These are phyloP conservation scores for Agonum fuliginosum DNA, from an alignment of 2,888 invertebrate species.

Conservation along the genomic window DNA sequence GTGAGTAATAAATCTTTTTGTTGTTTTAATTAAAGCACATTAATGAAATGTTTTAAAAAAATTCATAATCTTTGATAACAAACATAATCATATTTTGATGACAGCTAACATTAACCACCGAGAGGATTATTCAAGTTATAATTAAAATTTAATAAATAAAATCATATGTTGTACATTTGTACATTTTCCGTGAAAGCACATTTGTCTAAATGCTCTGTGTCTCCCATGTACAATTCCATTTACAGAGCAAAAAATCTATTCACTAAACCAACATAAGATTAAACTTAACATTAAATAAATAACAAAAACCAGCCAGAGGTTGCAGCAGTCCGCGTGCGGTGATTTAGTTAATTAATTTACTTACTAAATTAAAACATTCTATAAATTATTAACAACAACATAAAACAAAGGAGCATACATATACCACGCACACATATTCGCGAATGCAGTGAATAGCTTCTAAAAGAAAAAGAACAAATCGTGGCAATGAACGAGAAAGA, in stretches of 20 bases:
- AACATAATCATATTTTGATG: too few species aligned
- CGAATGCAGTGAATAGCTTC: constrained; percentile 21
- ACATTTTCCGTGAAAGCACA: too few species aligned
- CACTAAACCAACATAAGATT: constrained; percentile 34
- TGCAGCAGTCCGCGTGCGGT: constrained; percentile 23
- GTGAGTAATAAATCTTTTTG: too few species aligned
- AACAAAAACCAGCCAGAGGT: constrained; percentile 12
- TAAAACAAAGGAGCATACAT: constrained; percentile 37
- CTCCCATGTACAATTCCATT: constrained; percentile 16
- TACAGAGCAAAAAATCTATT: not conserved
- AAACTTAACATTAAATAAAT: constrained; percentile 28
- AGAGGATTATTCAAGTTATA: too few species aligned
- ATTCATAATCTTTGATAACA: too few species aligned
- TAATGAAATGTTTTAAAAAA: too few species aligned
- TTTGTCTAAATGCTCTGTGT: too few species aligned
- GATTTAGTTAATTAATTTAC: constrained; percentile 50
- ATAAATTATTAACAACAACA: constrained; percentile 51
- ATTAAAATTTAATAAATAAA: too few species aligned
- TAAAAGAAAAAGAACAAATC: constrained; percentile 41
- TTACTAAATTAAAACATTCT: constrained; percentile 51
- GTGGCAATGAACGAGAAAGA: constrained; percentile 42
- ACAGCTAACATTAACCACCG: too few species aligned
- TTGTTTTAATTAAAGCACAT: too few species aligned
- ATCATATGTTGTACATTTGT: too few species aligned
- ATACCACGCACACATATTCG: constrained; percentile 24